Evolutionary conservation across 1,140 invertebrate species (phyloP), one percentile per base, ranked within the genome.

Genomic region (Eupristina koningsbergeri): DNA sequence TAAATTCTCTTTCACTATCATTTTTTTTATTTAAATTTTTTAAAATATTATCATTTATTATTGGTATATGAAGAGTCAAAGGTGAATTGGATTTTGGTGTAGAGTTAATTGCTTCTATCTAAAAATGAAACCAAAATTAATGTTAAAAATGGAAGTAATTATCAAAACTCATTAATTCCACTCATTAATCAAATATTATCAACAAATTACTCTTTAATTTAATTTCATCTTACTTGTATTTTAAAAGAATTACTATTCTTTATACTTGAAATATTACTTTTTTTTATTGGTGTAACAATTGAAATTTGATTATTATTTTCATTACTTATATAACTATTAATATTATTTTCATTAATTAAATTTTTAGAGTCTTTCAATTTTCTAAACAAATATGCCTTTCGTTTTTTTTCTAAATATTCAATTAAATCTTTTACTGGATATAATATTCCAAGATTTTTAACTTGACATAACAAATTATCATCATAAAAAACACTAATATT

Each of bases 391-490:
- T 58, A 19, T 74, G 85, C 61, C 80, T 73, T 64, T 78, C 85
- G 76, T 73, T 84, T 87, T 79, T 58, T 78, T 84, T 86, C 74
- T 58, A 90, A 81, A 85, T 89, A 90, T 69, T 29, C 11, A 80
- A 91, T 89, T 36, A 91, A 84, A 76, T 89, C 81, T 50, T 86
- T 64, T 15, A 90, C 67, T 47, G 86, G 83, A 71, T 92, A 91
- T 39, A 86, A 88, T 76, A 86, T 88, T 77, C 90, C 90, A 22
- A 92, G 83, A 41, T 75, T n/a, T 75, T 87, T 85, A n/a, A 90
- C 79, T 86, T 79, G 47, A 47, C 79, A 71, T 26, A 89, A 80
- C 8, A 81, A 85, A 13, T 36, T 45, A 36, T 86, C 34, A 41
- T 89, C 64, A 34, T 88, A 31, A 45, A 90, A 84, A 78, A 90